These are phyloP conservation scores for Schizaphis graminum DNA, from an alignment of 2,888 invertebrate species.

Conservation along the genomic window DNA sequence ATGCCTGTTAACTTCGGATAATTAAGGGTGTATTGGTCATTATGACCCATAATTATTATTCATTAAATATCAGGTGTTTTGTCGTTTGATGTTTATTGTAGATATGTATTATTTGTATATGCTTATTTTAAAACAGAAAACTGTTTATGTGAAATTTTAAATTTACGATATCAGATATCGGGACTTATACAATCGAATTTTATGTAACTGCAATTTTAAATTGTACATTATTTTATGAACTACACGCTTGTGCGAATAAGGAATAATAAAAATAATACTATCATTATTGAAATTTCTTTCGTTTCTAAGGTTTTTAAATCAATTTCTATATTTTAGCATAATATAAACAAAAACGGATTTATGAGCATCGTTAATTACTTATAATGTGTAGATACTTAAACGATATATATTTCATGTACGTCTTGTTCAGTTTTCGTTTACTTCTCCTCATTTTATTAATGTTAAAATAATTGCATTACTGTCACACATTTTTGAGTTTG, in stretches of 20 bases:
- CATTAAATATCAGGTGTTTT: too few species aligned
- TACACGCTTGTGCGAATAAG: fast-evolving
- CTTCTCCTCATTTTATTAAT: not conserved
- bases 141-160: not conserved
- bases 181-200: not conserved
- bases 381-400: not conserved
- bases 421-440: not conserved
- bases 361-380: too few species aligned
- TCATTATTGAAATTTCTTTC: not conserved
- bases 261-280: not conserved
- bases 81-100: too few species aligned
- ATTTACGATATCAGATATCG: not conserved
- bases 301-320: not conserved
- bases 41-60: too few species aligned
- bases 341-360: not conserved
- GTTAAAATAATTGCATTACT: not conserved
- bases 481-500: not conserved
- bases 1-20: not conserved
- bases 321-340: not conserved
- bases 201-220: not conserved
- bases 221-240: not conserved
- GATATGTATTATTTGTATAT: too few species aligned
- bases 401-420: not conserved
- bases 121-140: not conserved
- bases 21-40: not conserved